A percentile compares a stretch with the other conserved stretches of the same genome.
These are phyloP conservation scores for Coracopsis vasa DNA, from an alignment of 2,113 vertebrate genomes.

Conservation along the genomic window DNA sequence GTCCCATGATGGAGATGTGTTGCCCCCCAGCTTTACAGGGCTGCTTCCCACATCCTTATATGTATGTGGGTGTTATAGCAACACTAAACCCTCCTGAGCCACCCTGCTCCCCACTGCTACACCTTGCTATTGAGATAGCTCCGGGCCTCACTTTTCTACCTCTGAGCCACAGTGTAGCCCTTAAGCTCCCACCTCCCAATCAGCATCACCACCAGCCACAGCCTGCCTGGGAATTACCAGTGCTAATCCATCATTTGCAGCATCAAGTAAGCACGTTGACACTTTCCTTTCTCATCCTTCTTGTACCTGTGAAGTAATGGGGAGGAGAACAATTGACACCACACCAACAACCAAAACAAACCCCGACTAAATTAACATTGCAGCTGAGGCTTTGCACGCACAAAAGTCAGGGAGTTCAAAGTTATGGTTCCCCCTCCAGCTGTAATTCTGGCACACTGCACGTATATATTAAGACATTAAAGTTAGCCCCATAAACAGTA, in stretches of 20 bases:
- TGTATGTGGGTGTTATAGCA: not conserved
- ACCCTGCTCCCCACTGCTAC: not conserved
- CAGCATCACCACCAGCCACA: not conserved
- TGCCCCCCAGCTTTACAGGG: not conserved
- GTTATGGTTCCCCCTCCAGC: constrained; percentile 57
- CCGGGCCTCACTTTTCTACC: fast-evolving
- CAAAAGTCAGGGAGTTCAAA: constrained; percentile 42
- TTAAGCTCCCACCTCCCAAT: not conserved
- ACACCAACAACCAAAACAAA: not conserved
- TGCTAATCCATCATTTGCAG: not conserved
- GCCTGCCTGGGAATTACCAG: not conserved
- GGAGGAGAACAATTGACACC: not conserved
- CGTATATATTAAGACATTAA: constrained; percentile 70
- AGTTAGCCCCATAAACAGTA: constrained; percentile 66
- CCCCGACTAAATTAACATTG: constrained; percentile 11
- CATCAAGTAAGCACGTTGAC: not conserved
- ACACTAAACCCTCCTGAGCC: not conserved
- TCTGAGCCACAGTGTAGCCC: not conserved
- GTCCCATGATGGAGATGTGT: fast-evolving
- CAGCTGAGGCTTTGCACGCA: constrained; percentile 30
- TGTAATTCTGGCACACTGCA: constrained; percentile 52
- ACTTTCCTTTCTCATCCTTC: not conserved
- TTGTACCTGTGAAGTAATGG: not conserved
- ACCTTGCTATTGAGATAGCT: fast-evolving
- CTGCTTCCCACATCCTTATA: not conserved